Conservation (phyloP, 2,113 vertebrate genomes). For the Poeciliopsis turrubarensis region DNA sequence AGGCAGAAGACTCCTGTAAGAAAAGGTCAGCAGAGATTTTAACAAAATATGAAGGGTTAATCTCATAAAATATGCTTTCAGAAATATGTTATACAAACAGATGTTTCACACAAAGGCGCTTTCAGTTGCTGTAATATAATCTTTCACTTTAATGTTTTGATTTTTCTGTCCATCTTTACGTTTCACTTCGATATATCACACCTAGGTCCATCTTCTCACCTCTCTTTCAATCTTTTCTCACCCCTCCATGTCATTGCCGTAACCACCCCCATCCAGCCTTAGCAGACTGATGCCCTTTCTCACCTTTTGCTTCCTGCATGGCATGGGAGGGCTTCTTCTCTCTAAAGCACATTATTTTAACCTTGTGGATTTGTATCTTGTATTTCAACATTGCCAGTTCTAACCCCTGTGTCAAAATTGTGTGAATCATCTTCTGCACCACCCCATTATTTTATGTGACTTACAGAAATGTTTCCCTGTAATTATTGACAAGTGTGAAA, state of each 20-base stretch:
- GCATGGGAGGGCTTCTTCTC: slow-evolving; percentile 29
- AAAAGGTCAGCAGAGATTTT: slow-evolving; percentile 13
- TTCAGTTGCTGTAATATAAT: neutral
- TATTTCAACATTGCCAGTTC: slow-evolving; percentile 46
- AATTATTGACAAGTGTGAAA: slow-evolving; percentile 36
- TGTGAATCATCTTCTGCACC: slow-evolving; percentile 31
- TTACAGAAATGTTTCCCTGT: slow-evolving; percentile 20
- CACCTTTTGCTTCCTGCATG: slow-evolving; percentile 19
- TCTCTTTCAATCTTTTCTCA: slow-evolving; percentile 38
- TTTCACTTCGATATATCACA: slow-evolving; percentile 44
- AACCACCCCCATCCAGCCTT: slow-evolving; percentile 19
- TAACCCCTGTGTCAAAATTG: slow-evolving; percentile 31
- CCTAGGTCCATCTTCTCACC: slow-evolving; percentile 45
- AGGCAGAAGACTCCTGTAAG: neutral
- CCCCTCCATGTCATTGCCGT: slow-evolving; percentile 28
- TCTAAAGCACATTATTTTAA: slow-evolving; percentile 35
- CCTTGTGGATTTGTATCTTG: slow-evolving; percentile 45
- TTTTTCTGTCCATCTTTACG: slow-evolving; percentile 20
- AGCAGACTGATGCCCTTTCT: slow-evolving; percentile 34
- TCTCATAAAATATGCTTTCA: neutral
- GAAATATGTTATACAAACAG: neutral
- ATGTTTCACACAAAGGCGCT: neutral
- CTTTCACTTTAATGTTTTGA: slow-evolving; percentile 13
- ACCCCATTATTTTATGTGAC: slow-evolving; percentile 29
- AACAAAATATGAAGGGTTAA: neutral